phyloP scores from a whole-genome alignment of 1,140 invertebrate species.

The Drosophila aff. region DNA sequence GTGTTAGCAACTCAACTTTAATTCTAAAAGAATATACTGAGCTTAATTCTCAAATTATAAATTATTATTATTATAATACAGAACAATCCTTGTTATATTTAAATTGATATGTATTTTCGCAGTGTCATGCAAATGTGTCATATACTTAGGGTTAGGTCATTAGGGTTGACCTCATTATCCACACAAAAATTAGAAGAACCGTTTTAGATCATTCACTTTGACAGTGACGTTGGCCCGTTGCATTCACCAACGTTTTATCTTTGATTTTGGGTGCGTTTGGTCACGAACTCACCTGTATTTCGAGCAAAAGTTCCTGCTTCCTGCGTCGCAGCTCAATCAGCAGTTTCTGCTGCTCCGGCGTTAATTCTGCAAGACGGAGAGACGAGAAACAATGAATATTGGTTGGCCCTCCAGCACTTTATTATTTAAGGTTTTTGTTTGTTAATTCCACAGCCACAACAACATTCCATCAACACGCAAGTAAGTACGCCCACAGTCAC shows the following conservation, averaged over 20 bases:
- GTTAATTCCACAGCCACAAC: constrained; percentile 54
- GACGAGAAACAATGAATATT: constrained; percentile 79
- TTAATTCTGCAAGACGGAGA: constrained; percentile 92
- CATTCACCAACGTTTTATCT: neutral
- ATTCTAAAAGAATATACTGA: neutral
- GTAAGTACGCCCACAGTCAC: constrained; percentile 40
- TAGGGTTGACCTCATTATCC: neutral
- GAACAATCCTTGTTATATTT: neutral
- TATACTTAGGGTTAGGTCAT: no score
- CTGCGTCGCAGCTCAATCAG: constrained; percentile 94
- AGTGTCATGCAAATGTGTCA: neutral
- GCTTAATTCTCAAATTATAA: no score
- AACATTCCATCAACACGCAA: constrained; percentile 29
- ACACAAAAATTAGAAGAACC: neutral
- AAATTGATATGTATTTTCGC: neutral
- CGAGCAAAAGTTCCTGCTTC: constrained; percentile 95
- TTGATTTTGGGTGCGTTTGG: neutral
- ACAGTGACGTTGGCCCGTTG: neutral
- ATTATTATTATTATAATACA: neutral
- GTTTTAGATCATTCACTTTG: neutral
- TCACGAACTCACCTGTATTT: constrained; percentile 95
- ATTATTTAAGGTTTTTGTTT: constrained; percentile 25
- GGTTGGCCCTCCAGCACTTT: neutral
- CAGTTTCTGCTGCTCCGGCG: constrained; percentile 95
- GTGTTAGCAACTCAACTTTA: neutral